Evolutionary conservation across 2,113 vertebrate genomes (phyloP).

Genomic region (Pogonocichla stellata): DNA sequence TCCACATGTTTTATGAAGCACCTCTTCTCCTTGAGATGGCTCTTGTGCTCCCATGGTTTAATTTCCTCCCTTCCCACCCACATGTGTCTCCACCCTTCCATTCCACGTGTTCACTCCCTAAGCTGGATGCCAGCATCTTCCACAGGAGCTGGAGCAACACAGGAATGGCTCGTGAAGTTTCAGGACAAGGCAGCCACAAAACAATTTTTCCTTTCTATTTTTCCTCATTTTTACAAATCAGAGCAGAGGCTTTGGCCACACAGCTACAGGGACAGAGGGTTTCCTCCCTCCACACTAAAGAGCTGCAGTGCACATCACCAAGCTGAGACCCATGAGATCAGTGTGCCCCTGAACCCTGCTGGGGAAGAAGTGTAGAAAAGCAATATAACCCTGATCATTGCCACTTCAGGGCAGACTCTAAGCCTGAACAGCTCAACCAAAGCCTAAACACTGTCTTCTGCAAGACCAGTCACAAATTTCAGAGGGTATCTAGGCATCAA

Average conservation of each 20-base stretch:
- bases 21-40: background rate
- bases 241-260: background rate
- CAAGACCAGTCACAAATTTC: background rate
- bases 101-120: background rate
- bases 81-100: fast-evolving
- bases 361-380: background rate
- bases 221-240: background rate
- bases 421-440: background rate
- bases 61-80: background rate
- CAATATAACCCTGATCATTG: background rate
- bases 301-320: background rate
- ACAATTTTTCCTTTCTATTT: background rate
- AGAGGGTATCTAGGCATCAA: background rate
- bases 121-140: background rate
- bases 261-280: background rate
- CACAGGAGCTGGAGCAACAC: background rate
- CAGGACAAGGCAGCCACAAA: background rate
- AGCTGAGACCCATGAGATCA: background rate
- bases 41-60: background rate
- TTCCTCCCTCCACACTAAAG: background rate
- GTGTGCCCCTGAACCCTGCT: background rate
- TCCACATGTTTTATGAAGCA: background rate
- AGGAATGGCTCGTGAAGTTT: background rate
- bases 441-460: background rate
- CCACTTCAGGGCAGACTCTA: background rate